Conservation (phyloP, 2,888 invertebrate genomes). For the Orthonevra nobilis region DNA sequence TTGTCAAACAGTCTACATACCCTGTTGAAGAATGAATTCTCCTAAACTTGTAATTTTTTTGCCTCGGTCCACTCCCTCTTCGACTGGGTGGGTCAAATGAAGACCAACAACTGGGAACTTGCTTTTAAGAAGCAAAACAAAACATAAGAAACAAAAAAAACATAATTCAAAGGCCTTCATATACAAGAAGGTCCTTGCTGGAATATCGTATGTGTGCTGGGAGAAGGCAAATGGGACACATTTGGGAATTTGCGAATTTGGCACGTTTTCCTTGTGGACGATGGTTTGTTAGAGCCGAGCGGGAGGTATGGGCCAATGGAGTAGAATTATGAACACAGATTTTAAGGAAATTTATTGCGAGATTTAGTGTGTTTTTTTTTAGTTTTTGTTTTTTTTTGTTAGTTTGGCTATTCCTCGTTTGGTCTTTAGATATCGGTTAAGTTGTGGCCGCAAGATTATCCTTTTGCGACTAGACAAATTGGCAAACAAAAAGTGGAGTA, state of each 20-base stretch:
- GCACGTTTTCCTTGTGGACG: conserved; percentile 47
- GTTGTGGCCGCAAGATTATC: conserved; percentile 64
- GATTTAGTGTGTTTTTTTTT: conserved; percentile 38
- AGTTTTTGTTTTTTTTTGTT: conserved; percentile 23
- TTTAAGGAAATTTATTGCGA: conserved; percentile 64
- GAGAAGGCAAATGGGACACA: conserved; percentile 27
- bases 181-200: conserved; percentile 8
- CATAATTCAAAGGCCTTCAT: background rate
- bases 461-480: conserved; percentile 68
- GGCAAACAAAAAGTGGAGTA: conserved; percentile 66
- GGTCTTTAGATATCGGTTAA: conserved; percentile 53
- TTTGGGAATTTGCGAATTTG: conserved; percentile 62
- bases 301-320: conserved; percentile 15
- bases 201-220: conserved; percentile 14
- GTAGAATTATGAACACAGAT: conserved; percentile 56
- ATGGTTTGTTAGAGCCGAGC: background rate
- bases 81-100: conserved; percentile 21
- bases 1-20: conserved; percentile 11
- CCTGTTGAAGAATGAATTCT: conserved; percentile 33
- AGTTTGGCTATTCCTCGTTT: conserved; percentile 29
- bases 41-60: conserved; percentile 19
- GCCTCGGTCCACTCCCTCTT: background rate
- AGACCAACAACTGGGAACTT: conserved; percentile 27
- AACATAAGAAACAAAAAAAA: background rate
- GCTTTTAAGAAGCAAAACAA: background rate